phyloP scores from a whole-genome alignment of 2,797 vertebrate genomes.

The Valencia hispanica region DNA sequence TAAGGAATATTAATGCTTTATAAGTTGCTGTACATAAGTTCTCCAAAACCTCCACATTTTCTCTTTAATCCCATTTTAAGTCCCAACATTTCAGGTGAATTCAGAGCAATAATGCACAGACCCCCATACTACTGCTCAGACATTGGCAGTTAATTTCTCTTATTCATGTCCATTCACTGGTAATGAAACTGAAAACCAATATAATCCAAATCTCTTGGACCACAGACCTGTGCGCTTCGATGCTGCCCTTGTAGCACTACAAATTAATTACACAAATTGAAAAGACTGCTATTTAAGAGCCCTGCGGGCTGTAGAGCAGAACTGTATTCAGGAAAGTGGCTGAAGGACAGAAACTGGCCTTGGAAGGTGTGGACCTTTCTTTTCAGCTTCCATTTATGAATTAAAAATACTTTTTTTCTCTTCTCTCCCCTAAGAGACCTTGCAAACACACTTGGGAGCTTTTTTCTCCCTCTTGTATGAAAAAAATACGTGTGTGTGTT shows the following conservation, averaged over 20 bases:
- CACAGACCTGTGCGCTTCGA: conserved; percentile 29
- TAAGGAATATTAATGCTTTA: not conserved
- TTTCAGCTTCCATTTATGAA: conserved; percentile 59
- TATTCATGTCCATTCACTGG: conserved; percentile 50
- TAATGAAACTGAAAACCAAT: conserved; percentile 64
- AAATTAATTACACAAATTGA: conserved; percentile 70
- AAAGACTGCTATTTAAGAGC: conserved; percentile 55
- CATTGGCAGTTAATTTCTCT: conserved; percentile 61
- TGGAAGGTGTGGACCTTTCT: conserved; percentile 45
- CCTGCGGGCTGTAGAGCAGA: conserved; percentile 36
- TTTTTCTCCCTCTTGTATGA: not conserved
- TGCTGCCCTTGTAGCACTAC: conserved; percentile 38
- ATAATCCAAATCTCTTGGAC: conserved; percentile 48
- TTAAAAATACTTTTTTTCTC: not conserved
- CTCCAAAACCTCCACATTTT: conserved; percentile 7
- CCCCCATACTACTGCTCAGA: conserved; percentile 12
- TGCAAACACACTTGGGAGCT: conserved; percentile 47
- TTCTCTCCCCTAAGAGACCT: conserved; percentile 20
- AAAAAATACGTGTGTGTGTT: not conserved
- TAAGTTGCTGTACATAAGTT: not conserved
- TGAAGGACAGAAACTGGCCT: conserved; percentile 57
- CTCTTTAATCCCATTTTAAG: conserved; percentile 6
- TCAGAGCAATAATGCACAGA: conserved; percentile 17
- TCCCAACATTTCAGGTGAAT: conserved; percentile 45
- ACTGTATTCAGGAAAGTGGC: conserved; percentile 40